Evolutionary conservation across 2,888 invertebrate species (phyloP).

Genomic region (Mycalesis mineus): DNA sequence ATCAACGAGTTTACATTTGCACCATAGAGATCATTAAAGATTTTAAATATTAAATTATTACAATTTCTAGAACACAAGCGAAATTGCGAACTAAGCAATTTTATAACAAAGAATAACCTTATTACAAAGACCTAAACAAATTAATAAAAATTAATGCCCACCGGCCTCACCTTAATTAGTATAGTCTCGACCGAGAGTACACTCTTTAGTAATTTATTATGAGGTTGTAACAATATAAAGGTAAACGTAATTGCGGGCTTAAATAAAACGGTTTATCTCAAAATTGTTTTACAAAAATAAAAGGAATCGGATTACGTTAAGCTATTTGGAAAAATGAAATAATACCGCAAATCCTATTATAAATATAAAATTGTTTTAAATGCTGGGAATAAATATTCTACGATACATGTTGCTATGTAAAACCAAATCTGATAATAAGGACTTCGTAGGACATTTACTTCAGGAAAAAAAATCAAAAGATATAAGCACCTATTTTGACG

Average conservation of each 20-base stretch:
- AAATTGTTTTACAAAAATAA: neutral
- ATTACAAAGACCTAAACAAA: neutral
- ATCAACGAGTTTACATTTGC: no score
- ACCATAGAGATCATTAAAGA: no score
- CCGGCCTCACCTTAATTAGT: conserved; percentile 7
- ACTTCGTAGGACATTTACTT: no score
- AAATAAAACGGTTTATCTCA: neutral
- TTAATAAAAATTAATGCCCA: conserved; percentile 6
- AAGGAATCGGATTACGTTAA: neutral
- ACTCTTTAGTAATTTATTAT: conserved; percentile 4
- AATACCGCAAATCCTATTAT: neutral
- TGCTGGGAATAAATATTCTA: no score
- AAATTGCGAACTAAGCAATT: neutral
- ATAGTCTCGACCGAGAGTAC: neutral
- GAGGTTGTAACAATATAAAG: neutral
- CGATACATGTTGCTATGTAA: no score
- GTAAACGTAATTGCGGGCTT: neutral
- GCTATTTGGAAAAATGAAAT: neutral
- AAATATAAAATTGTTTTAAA: neutral
- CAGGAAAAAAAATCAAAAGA: no score
- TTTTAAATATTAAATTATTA: no score
- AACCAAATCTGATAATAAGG: no score
- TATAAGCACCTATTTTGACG: no score
- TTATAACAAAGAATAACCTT: neutral
- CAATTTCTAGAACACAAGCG: neutral